A percentile compares a stretch with the other conserved stretches of the same genome.
phyloP scores from a whole-genome alignment of 2,797 vertebrate species.

The Triplophysa bombifrons region DNA sequence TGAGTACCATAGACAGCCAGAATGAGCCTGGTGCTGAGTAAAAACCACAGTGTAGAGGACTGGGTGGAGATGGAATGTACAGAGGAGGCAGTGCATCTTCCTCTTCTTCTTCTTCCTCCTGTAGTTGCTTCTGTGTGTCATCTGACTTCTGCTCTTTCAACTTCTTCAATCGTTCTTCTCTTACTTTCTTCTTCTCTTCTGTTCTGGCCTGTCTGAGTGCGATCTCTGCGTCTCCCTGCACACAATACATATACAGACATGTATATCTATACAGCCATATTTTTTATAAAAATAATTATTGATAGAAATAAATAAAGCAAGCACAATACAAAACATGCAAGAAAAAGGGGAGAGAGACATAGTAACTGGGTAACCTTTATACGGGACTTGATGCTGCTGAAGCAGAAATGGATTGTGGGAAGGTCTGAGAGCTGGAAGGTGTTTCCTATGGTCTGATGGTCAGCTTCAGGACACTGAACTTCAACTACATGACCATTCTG shows the following conservation, averaged over 20 bases:
- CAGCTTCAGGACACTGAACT: constrained; percentile 72
- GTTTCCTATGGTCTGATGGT: constrained; percentile 51
- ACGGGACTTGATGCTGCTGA: constrained; percentile 88
- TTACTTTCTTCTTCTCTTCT: constrained; percentile 72
- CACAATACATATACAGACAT: constrained; percentile 9
- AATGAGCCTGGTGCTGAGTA: constrained; percentile 87
- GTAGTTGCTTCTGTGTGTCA: constrained; percentile 53
- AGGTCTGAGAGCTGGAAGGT: constrained; percentile 81
- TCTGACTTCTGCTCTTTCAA: constrained; percentile 62
- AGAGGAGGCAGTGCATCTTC: constrained; percentile 81
- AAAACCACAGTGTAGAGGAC: constrained; percentile 88
- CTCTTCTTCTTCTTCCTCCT: constrained; percentile 65
- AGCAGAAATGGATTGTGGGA: constrained; percentile 79
- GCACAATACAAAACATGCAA: background rate
- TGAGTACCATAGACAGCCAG: constrained; percentile 90
- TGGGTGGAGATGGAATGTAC: constrained; percentile 80
- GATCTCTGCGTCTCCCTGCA: constrained; percentile 82
- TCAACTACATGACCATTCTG: constrained; percentile 84
- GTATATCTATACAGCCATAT: too few relatives aligned
- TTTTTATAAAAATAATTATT: too few relatives aligned
- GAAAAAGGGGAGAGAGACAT: background rate
- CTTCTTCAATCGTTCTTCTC: constrained; percentile 66
- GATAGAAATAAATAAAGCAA: background rate
- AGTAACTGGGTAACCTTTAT: constrained; percentile 77
- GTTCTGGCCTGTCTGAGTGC: constrained; percentile 69